These are phyloP conservation scores for Notospermus geniculatus DNA, from an alignment of 1,140 invertebrate species.

Conservation along the genomic window DNA sequence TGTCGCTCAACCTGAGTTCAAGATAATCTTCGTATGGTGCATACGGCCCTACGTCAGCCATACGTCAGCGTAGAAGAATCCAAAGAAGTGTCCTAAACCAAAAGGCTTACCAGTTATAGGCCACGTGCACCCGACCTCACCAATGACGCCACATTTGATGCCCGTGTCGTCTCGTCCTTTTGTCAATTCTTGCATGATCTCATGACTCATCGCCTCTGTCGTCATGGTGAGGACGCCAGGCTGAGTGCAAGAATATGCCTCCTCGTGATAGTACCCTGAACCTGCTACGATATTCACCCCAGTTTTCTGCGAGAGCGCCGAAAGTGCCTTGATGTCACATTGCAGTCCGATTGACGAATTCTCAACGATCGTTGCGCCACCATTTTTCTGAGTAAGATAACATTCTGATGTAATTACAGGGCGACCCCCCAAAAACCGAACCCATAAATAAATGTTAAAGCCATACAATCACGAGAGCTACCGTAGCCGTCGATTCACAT, in stretches of 20 bases:
- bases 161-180: slow-evolving; percentile 60
- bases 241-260: slow-evolving; percentile 58
- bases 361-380: slow-evolving; percentile 77
- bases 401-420: not conserved
- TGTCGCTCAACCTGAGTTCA: too few relatives aligned
- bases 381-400: slow-evolving; percentile 55
- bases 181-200: slow-evolving; percentile 65
- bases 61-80: too few relatives aligned
- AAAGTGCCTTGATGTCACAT: slow-evolving; percentile 65
- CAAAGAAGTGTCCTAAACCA: too few relatives aligned
- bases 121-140: slow-evolving; percentile 79
- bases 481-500: too few relatives aligned
- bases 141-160: slow-evolving; percentile 77
- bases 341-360: slow-evolving; percentile 72
- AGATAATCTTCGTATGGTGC: too few relatives aligned
- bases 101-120: slow-evolving; percentile 66
- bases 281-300: slow-evolving; percentile 76
- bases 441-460: too few relatives aligned
- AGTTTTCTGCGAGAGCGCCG: slow-evolving; percentile 62
- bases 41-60: too few relatives aligned
- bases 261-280: slow-evolving; percentile 59
- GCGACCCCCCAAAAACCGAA: too few relatives aligned
- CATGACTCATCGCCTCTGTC: slow-evolving; percentile 63
- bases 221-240: slow-evolving; percentile 41
- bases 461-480: too few relatives aligned